Base-by-base conservation (phyloP, 2,113 vertebrate species). In the Cynoglossus semilaevis region DNA sequence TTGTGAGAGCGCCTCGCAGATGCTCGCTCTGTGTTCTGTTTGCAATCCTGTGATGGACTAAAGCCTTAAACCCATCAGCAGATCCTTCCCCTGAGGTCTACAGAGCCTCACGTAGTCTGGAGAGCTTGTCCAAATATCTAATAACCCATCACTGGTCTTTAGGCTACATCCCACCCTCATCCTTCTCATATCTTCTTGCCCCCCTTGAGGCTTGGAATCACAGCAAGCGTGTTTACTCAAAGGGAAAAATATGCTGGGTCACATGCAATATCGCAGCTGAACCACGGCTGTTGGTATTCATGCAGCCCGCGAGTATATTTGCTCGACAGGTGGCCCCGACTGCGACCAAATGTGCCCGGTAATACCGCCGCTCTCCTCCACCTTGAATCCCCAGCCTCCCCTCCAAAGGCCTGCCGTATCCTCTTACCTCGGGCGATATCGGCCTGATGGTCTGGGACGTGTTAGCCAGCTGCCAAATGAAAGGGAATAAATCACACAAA, bases 401-500 rank as follows among this genome's bases (percentile, higher is more conserved):
- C 42, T 83, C 71, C 57, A 61, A 81, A 80, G 76, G 65, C 76
- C 78, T 60, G 63, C 76, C 76, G 16, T 81, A 73, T 87, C 75
- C 70, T 80, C 75, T 83, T 81, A 77, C 85, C 88, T 75, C 74
- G 49, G 80, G 72, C 72, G 16, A 65, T 36, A 69, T 56, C 38
- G 74, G 58, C 62, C 75, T 43, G 79, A 66, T 71, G 81, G 80
- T 84, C 85, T 87, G 87, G 84, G 81, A 81, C 81, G 73, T 75
- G 85, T 88, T 89, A 88, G 78, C 87, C 83, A 83, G 84, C 89
- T 83, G 89, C 83, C 86, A 88, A 89, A 88, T 89, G 79, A 88
- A 90, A 89, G 84, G 68, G 82, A 71, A 87, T 89, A 90, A 89
- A 88, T 91, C 88, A 89, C 55, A 1, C 85, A 85, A 89, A 91